Base-by-base conservation (phyloP, 2,797 vertebrate species). In the Tokudaia tokunoshimensis region DNA sequence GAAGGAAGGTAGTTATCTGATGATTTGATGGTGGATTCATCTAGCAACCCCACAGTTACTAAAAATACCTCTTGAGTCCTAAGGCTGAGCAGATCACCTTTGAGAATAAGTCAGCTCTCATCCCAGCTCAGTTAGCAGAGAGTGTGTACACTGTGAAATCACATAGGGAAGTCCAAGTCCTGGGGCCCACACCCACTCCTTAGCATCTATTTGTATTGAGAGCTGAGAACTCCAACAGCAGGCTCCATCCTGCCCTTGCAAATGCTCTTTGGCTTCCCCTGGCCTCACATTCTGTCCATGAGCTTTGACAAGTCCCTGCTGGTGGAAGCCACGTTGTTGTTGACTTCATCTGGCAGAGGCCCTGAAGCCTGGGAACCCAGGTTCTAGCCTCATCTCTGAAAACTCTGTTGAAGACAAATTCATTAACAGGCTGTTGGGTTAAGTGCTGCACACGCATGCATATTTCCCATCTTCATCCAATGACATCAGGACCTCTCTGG, bases 251-350 rank as follows among this genome's bases (percentile, higher is more conserved):
- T 24, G 24, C 14, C 2, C 96, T 95, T 95, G 93, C 87, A 95
- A 93, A 91, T 0, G 57, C 95, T 86, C 81, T 76, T 50, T 83
- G 89, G 94, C 93, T 98, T 93, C 74, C 75, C 87, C 0, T 3
- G 91, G 94, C 93, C 72, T 79, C 52, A 78, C 26, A 89, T 88
- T 95, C 37, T 57, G 93, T 44, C 93, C 44, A 24, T 2, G 8
- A n/a, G 94, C 74, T 95, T 65, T 13, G 55, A 97, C 97, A 97
- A 96, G 97, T 94, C 97, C 26, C 17, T 89, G 90, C 98, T 89
- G 88, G 96, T 52, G 88, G 91, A 92, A 97, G 55, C 94, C 20
- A 6, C 24, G 57, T 8, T 20, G 87, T 79, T 89, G 92, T 83
- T 88, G 86, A 97, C 65, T 81, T 97, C 91, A 94, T 82, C 92